These are phyloP conservation scores for Microtus richardsoni DNA, from an alignment of 2,113 vertebrate genomes.

Conservation along the genomic window DNA sequence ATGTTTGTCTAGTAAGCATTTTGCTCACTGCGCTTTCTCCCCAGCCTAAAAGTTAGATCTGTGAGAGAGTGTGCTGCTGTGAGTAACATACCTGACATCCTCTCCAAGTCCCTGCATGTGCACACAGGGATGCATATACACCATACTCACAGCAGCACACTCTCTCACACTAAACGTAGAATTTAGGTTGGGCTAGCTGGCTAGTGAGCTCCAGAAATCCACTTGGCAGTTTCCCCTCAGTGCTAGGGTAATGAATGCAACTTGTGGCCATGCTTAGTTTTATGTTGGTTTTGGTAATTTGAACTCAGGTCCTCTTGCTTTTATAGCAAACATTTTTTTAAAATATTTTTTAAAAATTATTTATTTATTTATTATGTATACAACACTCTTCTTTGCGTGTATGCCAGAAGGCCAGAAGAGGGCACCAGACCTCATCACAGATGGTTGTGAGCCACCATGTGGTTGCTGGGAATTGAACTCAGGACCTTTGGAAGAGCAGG, in stretches of 20 bases:
- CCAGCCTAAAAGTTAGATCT: neutral
- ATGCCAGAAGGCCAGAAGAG: too few relatives aligned
- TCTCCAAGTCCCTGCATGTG: neutral
- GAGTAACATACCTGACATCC: neutral
- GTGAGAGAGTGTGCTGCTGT: neutral
- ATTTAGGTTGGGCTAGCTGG: neutral
- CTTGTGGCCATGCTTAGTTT: neutral
- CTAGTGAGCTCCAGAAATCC: neutral
- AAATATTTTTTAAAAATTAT: too few relatives aligned
- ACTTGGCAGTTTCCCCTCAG: neutral
- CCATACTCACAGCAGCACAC: neutral
- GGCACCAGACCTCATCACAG: too few relatives aligned
- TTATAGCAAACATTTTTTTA: neutral
- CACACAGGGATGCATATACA: neutral
- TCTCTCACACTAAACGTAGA: neutral
- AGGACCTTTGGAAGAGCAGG: too few relatives aligned
- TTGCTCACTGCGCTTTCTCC: neutral
- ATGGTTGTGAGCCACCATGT: too few relatives aligned
- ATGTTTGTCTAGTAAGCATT: neutral
- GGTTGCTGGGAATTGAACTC: too few relatives aligned
- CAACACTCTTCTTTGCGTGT: too few relatives aligned
- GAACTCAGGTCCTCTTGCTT: neutral
- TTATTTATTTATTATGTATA: too few relatives aligned
- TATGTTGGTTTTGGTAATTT: neutral
- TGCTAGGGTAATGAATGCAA: neutral